phyloP scores from a whole-genome alignment of 2,797 vertebrate genomes.

The Mus spretus region DNA sequence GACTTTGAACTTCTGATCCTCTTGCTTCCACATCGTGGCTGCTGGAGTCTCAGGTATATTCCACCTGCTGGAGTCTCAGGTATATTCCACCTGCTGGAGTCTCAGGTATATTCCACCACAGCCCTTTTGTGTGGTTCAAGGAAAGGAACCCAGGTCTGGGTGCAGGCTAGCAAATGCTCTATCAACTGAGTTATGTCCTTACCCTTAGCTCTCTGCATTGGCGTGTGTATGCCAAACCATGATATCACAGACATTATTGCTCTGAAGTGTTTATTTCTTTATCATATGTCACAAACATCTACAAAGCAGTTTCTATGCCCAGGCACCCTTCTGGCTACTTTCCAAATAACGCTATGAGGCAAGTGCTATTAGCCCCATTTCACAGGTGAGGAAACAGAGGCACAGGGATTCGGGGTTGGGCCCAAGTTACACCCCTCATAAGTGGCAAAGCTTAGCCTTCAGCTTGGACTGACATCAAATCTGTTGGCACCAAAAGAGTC shows the following conservation, averaged over 20 bases:
- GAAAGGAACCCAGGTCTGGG: background rate
- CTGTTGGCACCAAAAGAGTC: background rate
- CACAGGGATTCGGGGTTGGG: background rate
- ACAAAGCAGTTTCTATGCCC: background rate
- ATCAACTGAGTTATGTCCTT: too few relatives aligned
- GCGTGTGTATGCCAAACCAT: background rate
- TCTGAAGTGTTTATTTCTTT: constrained; percentile 22
- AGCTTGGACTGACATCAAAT: background rate
- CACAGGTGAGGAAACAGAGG: constrained; percentile 23
- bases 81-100: background rate
- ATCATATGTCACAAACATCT: constrained; percentile 31
- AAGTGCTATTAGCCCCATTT: background rate
- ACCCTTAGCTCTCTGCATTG: background rate
- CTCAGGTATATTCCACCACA: background rate
- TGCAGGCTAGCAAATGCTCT: background rate
- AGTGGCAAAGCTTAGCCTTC: background rate
- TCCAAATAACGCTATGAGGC: background rate
- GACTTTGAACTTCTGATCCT: background rate
- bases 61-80: too few relatives aligned
- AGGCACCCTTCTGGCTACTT: background rate
- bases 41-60: background rate
- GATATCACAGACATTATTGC: background rate
- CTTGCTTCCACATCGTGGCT: background rate
- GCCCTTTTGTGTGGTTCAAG: background rate
- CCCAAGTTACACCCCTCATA: background rate